A percentile compares a stretch with the other conserved stretches of the same genome.
Conservation (phyloP, 2,113 vertebrate species). For the Pipra filicauda region DNA sequence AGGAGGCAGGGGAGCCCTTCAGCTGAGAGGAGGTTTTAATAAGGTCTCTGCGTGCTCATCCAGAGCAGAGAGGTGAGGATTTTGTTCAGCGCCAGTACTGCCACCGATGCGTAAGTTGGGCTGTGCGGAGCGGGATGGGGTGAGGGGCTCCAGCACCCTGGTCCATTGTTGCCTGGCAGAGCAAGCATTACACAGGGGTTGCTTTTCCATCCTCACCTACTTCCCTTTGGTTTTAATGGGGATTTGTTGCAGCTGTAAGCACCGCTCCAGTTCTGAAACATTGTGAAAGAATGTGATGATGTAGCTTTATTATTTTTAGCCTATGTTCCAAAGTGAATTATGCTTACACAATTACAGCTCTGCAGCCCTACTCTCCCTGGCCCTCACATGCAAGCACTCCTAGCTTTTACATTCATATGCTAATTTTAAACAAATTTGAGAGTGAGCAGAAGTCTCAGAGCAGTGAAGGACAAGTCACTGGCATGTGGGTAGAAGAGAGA, state of each 20-base stretch:
- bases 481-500: neutral
- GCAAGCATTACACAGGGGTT: neutral
- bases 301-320: constrained; percentile 63
- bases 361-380: neutral
- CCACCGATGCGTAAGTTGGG: accelerated
- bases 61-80: accelerated
- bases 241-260: neutral
- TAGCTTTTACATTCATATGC: neutral
- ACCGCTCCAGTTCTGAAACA: neutral
- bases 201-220: neutral
- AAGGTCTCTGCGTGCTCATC: neutral
- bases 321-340: constrained; percentile 22
- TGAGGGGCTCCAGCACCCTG: neutral
- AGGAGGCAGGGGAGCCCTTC: neutral
- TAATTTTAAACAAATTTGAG: neutral
- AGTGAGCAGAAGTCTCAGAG: neutral
- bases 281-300: constrained; percentile 59
- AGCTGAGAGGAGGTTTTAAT: neutral
- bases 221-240: neutral
- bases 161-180: neutral
- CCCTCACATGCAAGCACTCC: neutral
- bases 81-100: neutral
- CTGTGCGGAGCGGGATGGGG: accelerated
- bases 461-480: neutral
- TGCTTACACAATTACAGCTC: constrained; percentile 29